Percentiles rank a stretch among this genome's conserved stretches.
These are phyloP conservation scores for Parasteatoda lunata DNA, from an alignment of 2,888 invertebrate species.

Conservation along the genomic window DNA sequence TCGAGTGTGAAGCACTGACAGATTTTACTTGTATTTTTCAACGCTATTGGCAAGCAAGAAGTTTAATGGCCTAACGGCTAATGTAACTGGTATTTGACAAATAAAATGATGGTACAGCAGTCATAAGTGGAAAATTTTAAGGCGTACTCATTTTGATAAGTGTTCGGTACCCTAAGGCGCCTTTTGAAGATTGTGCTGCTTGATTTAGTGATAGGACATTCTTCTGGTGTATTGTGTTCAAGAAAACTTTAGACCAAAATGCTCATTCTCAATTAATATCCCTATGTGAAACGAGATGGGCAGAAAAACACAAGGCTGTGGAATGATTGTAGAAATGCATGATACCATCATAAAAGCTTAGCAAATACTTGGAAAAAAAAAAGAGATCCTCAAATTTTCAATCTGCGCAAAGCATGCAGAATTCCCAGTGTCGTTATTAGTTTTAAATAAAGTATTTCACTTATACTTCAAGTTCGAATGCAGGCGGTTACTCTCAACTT, in stretches of 20 bases:
- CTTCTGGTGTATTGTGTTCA: not conserved
- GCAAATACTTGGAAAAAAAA: not conserved
- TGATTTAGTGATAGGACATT: not conserved
- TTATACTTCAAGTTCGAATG: conserved; percentile 5
- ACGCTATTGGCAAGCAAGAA: too few species aligned
- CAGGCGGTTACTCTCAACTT: not conserved
- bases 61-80: too few species aligned
- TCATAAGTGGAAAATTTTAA: too few species aligned
- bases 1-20: too few species aligned
- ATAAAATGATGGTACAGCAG: too few species aligned
- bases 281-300: conserved; percentile 9
- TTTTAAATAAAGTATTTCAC: too few species aligned
- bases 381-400: conserved; percentile 7
- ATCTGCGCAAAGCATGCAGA: not conserved
- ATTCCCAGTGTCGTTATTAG: not conserved
- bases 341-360: conserved; percentile 7
- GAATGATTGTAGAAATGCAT: conserved; percentile 6
- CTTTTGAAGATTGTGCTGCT: not conserved
- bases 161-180: not conserved
- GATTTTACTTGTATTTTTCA: too few species aligned
- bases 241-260: not conserved
- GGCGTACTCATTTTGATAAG: not conserved
- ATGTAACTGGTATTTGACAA: too few species aligned
- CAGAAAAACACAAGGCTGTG: not conserved
- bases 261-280: conserved; percentile 14